Evolutionary conservation across 1,140 invertebrate genomes (phyloP).

Genomic region (Lepidostoma basale): DNA sequence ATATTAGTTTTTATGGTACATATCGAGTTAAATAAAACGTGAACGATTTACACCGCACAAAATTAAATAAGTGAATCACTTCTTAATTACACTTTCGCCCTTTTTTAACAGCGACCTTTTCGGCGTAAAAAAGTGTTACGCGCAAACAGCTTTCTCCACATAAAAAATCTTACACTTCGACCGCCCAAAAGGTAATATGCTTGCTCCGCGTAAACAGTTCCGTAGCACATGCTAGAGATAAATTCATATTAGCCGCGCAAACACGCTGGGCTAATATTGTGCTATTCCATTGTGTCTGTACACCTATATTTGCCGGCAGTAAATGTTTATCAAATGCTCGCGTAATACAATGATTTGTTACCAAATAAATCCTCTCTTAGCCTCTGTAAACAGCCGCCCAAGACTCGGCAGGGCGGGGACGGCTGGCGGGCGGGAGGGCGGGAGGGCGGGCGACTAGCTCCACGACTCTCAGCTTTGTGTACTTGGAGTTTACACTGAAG

Average conservation of each 20-base stretch:
- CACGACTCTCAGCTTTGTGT: too few species aligned
- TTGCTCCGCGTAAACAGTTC: constrained; percentile 31
- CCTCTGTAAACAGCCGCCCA: constrained; percentile 43
- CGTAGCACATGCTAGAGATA: constrained; percentile 41
- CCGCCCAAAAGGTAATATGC: constrained; percentile 38
- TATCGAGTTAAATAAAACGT: too few species aligned
- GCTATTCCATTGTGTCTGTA: constrained; percentile 45
- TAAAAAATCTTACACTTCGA: background rate
- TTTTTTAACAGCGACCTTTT: too few species aligned
- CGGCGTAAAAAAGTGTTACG: background rate
- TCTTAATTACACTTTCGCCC: background rate
- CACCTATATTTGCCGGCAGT: constrained; percentile 45
- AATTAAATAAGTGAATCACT: too few species aligned
- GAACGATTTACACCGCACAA: too few species aligned
- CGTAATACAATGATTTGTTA: constrained; percentile 47
- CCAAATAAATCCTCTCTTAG: constrained; percentile 45
- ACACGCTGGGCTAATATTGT: constrained; percentile 45
- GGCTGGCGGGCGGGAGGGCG: background rate
- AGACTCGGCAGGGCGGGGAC: constrained; percentile 21
- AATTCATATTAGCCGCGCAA: constrained; percentile 45
- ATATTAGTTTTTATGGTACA: too few species aligned
- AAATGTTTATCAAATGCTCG: constrained; percentile 46
- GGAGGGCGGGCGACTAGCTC: background rate
- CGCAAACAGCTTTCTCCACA: constrained; percentile 3
- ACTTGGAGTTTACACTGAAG: too few species aligned